Evolutionary conservation across 1,140 invertebrate species (phyloP).

Genomic region (Aphaenogaster ashmeadi): DNA sequence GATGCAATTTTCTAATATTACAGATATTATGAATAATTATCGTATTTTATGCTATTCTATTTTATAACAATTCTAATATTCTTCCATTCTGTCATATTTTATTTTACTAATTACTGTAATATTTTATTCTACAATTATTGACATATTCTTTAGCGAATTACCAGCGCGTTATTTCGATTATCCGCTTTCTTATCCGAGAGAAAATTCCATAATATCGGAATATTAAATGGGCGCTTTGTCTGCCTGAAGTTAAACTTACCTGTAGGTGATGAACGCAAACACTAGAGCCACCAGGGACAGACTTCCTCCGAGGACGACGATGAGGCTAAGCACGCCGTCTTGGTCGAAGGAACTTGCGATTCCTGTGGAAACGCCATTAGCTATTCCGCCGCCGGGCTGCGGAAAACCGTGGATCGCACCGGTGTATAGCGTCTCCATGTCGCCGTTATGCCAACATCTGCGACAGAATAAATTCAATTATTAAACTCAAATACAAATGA

Average conservation of each 20-base stretch:
- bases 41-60: background rate
- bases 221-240: background rate
- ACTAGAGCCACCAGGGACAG: constrained; percentile 90
- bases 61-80: background rate
- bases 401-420: constrained; percentile 85
- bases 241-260: constrained; percentile 85
- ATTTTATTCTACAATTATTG: background rate
- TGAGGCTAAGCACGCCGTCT: constrained; percentile 89
- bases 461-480: constrained; percentile 46
- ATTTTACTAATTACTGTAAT: background rate
- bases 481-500: constrained; percentile 1
- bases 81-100: background rate
- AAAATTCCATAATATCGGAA: constrained; percentile 22
- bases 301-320: constrained; percentile 90
- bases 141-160: background rate
- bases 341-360: constrained; percentile 85
- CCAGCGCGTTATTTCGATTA: background rate
- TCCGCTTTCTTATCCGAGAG: background rate
- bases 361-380: constrained; percentile 82
- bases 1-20: background rate
- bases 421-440: constrained; percentile 87
- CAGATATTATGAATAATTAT: background rate
- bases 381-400: constrained; percentile 77
- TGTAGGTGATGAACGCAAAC: constrained; percentile 92
- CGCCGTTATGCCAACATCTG: constrained; percentile 62